phyloP scores from a whole-genome alignment of 2,888 invertebrate species.

The Rhyacophila evoluta region DNA sequence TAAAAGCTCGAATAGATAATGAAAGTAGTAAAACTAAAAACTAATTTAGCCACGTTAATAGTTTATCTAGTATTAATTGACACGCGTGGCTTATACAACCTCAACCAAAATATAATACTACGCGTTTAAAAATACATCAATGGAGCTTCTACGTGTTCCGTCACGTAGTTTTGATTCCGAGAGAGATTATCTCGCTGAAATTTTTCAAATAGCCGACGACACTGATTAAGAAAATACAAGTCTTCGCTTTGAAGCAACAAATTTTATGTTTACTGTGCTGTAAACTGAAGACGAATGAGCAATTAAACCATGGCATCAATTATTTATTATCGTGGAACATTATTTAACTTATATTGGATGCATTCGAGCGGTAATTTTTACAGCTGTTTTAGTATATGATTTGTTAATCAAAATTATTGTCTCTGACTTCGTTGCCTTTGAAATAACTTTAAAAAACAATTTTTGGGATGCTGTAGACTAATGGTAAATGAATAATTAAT shows the following conservation, averaged over 20 bases:
- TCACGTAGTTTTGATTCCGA: too few species aligned
- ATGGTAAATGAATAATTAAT: too few species aligned
- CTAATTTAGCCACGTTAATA: too few species aligned
- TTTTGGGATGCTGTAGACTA: too few species aligned
- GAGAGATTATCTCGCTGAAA: background rate
- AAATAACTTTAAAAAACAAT: background rate
- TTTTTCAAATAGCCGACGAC: background rate
- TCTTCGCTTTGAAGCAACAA: background rate
- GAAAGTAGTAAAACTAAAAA: too few species aligned
- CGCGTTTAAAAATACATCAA: too few species aligned
- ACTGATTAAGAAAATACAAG: background rate
- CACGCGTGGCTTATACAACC: too few species aligned
- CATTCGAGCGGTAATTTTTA: background rate
- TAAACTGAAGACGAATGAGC: background rate
- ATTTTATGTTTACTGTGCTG: background rate
- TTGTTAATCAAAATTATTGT: background rate
- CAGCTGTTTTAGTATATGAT: background rate
- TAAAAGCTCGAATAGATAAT: too few species aligned
- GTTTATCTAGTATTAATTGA: too few species aligned
- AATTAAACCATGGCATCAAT: background rate
- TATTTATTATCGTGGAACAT: background rate
- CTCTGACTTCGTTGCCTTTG: background rate
- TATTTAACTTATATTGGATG: background rate
- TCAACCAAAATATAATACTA: too few species aligned
- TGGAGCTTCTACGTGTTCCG: too few species aligned